Percentiles rank a stretch among this genome's conserved stretches.
phyloP scores from a whole-genome alignment of 2,113 vertebrate species.

The Nothobranchius kuhntae region DNA sequence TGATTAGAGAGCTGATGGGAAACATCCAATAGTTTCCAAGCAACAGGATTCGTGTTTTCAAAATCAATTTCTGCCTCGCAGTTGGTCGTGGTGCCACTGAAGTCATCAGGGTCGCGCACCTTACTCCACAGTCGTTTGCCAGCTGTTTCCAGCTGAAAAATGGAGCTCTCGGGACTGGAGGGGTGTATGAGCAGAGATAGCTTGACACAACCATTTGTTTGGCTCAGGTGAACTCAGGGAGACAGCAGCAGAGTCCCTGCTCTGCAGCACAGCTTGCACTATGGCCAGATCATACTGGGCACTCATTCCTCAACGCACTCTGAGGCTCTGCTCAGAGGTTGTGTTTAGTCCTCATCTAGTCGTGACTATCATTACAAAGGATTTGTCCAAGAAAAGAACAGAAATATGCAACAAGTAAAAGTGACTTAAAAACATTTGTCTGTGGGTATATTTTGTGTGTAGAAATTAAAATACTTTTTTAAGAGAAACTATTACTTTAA shows the following conservation, averaged over 20 bases:
- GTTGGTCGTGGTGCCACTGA: conserved; percentile 63
- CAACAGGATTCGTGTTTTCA: conserved; percentile 52
- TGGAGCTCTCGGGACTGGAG: conserved; percentile 67
- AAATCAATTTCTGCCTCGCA: conserved; percentile 71
- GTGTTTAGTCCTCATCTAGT: not conserved
- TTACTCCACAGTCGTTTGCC: conserved; percentile 63
- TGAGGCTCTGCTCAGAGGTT: conserved; percentile 14
- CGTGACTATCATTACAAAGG: not conserved
- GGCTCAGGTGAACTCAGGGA: conserved; percentile 75
- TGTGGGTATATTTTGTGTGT: too few species aligned
- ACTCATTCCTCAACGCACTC: conserved; percentile 61
- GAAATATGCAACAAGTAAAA: not conserved
- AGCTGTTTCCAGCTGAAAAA: conserved; percentile 73
- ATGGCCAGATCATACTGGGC: conserved; percentile 65
- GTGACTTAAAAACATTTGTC: too few species aligned
- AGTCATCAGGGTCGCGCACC: conserved; percentile 72
- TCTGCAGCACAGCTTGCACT: conserved; percentile 62
- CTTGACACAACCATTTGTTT: conserved; percentile 78
- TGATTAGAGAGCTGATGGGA: conserved; percentile 39
- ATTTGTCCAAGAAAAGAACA: not conserved
- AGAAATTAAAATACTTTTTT: not conserved
- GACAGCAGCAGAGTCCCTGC: conserved; percentile 65
- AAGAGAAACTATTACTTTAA: too few species aligned
- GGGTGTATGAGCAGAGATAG: conserved; percentile 75
- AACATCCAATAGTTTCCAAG: conserved; percentile 41